phyloP scores from a whole-genome alignment of 2,113 vertebrate species.

The Pseudolaguvia tuberculata region DNA sequence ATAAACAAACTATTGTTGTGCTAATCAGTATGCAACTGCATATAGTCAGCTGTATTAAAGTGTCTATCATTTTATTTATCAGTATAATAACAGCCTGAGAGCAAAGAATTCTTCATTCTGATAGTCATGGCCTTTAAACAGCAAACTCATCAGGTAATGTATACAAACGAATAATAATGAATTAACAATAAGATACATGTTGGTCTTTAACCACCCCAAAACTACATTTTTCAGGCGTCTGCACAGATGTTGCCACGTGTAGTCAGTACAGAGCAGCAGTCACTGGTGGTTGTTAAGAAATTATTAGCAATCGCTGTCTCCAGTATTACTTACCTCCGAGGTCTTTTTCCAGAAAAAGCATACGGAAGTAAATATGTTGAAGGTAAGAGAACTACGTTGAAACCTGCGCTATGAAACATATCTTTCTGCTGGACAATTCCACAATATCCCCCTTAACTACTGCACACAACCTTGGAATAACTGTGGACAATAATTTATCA shows the following conservation, averaged over 20 bases:
- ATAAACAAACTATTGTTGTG: too few relatives aligned
- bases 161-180: too few relatives aligned
- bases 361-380: conserved; percentile 89
- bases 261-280: conserved; percentile 81
- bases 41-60: too few relatives aligned
- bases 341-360: conserved; percentile 88
- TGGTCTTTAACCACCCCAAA: neutral
- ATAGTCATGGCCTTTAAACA: conserved; percentile 61
- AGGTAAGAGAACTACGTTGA: conserved; percentile 66
- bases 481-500: too few relatives aligned
- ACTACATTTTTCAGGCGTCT: conserved; percentile 58
- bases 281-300: conserved; percentile 83
- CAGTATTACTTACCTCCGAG: conserved; percentile 90
- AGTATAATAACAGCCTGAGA: neutral
- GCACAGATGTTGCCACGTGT: conserved; percentile 73
- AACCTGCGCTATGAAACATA: neutral
- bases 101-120: neutral
- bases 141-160: conserved; percentile 55
- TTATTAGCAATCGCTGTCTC: conserved; percentile 91
- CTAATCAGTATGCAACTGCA: too few relatives aligned
- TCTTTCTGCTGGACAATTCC: neutral
- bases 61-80: neutral
- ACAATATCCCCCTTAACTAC: too few relatives aligned
- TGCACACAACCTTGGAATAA: too few relatives aligned
- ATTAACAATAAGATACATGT: too few relatives aligned